Conservation (phyloP, 2,888 invertebrate genomes). For the Dryobota labecula region DNA sequence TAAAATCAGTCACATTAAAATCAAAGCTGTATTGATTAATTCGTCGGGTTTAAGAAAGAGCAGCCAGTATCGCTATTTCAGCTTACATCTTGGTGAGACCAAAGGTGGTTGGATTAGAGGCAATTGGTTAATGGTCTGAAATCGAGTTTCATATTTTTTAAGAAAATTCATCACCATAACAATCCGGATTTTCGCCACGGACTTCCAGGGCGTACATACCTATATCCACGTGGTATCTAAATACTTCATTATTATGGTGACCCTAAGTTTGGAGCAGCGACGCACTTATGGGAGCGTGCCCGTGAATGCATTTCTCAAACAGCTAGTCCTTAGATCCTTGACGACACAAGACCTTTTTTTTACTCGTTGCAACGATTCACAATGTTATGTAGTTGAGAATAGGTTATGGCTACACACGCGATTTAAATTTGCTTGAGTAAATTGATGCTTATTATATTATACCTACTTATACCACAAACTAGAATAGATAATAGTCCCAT, state of each 20-base stretch:
- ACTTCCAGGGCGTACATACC: not conserved
- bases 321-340: conserved; percentile 67
- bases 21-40: not conserved
- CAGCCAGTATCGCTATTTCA: not conserved
- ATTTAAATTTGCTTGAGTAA: conserved; percentile 25
- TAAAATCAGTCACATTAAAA: conserved; percentile 6
- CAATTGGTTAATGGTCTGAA: not conserved
- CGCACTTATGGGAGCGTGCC: conserved; percentile 79
- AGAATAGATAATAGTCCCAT: conserved; percentile 6
- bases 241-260: conserved; percentile 50
- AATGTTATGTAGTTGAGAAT: conserved; percentile 23
- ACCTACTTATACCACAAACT: not conserved
- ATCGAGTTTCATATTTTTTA: not conserved
- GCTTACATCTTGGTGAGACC: not conserved
- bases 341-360: conserved; percentile 51
- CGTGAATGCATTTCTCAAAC: conserved; percentile 82
- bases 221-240: conserved; percentile 7
- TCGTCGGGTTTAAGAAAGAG: not conserved
- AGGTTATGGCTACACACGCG: conserved; percentile 24
- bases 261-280: conserved; percentile 44
- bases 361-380: conserved; percentile 42
- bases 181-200: not conserved
- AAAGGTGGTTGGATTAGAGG: not conserved
- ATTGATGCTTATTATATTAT: conserved; percentile 12
- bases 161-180: not conserved